phyloP scores from a whole-genome alignment of 2,888 invertebrate species.

The Spilarctia lutea region DNA sequence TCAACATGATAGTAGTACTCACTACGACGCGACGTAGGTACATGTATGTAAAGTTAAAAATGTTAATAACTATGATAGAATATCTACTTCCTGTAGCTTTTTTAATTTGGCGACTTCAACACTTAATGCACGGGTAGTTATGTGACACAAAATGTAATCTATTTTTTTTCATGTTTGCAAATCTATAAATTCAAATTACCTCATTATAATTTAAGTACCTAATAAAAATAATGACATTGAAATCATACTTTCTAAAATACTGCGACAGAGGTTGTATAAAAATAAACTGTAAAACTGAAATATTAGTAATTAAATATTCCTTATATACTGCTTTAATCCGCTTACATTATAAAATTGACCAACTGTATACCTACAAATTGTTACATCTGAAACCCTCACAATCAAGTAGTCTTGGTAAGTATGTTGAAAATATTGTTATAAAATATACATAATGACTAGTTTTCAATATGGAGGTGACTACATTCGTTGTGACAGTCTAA shows the following conservation, averaged over 20 bases:
- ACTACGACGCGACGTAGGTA: too few species aligned
- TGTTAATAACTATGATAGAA: background rate
- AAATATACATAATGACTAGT: background rate
- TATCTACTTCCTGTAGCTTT: background rate
- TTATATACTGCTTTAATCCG: background rate
- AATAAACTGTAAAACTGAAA: background rate
- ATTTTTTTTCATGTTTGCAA: background rate
- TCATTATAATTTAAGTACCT: background rate
- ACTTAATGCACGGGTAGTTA: background rate
- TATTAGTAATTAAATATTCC: background rate
- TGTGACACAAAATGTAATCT: background rate
- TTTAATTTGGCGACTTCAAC: background rate
- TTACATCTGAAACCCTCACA: constrained; percentile 34
- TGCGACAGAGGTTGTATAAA: background rate
- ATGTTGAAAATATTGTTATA: background rate
- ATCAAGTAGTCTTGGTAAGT: background rate
- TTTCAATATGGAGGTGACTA: background rate
- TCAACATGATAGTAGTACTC: background rate
- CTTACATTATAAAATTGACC: background rate
- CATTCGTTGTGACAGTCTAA: constrained; percentile 32
- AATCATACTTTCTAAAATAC: background rate
- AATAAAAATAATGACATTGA: background rate
- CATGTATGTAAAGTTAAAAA: background rate
- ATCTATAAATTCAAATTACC: background rate
- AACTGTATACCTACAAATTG: background rate